phyloP scores from a whole-genome alignment of 2,888 invertebrate species.

The Mycogona germanica region DNA sequence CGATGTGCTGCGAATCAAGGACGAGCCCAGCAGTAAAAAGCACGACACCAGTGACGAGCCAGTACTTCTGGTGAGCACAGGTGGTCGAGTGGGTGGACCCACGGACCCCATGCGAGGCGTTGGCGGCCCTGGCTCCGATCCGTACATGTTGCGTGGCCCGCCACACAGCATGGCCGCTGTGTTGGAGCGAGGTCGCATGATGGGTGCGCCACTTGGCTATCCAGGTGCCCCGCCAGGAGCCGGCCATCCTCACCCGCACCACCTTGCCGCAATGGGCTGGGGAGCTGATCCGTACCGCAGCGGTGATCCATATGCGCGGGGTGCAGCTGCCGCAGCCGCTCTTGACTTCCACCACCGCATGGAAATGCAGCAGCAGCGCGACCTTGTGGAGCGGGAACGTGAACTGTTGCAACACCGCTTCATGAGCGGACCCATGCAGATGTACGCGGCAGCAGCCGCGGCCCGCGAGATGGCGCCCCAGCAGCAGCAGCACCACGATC shows the following conservation, averaged over 20 bases:
- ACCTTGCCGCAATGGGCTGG: slow-evolving; percentile 3
- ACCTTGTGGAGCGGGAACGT: slow-evolving; percentile 19
- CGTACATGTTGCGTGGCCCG: slow-evolving; percentile 13
- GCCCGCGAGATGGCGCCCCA: background rate
- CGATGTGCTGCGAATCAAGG: slow-evolving; percentile 17
- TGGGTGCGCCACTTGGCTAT: slow-evolving; percentile 13
- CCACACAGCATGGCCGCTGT: slow-evolving; percentile 16
- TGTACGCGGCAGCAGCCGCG: slow-evolving; percentile 2
- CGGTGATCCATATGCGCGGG: no score
- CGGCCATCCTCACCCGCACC: slow-evolving; percentile 12
- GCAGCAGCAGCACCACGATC: slow-evolving; percentile 5
- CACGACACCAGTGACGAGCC: slow-evolving; percentile 20
- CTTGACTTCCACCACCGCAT: slow-evolving; percentile 18
- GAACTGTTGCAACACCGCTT: slow-evolving; percentile 20
- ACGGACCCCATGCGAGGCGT: background rate
- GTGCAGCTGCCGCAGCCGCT: no score
- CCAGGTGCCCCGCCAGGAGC: background rate
- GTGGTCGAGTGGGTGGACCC: slow-evolving; percentile 4
- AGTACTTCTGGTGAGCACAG: slow-evolving; percentile 16
- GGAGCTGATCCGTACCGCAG: slow-evolving; percentile 11
- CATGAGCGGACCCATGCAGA: slow-evolving; percentile 18
- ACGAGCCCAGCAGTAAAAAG: slow-evolving; percentile 21
- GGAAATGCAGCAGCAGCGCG: slow-evolving; percentile 17
- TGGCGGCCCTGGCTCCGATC: slow-evolving; percentile 1
- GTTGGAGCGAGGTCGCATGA: slow-evolving; percentile 20